Percentiles rank a stretch among this genome's conserved stretches.
Evolutionary conservation across 2,888 invertebrate species (phyloP).

Genomic region (Thereva nobilitata): DNA sequence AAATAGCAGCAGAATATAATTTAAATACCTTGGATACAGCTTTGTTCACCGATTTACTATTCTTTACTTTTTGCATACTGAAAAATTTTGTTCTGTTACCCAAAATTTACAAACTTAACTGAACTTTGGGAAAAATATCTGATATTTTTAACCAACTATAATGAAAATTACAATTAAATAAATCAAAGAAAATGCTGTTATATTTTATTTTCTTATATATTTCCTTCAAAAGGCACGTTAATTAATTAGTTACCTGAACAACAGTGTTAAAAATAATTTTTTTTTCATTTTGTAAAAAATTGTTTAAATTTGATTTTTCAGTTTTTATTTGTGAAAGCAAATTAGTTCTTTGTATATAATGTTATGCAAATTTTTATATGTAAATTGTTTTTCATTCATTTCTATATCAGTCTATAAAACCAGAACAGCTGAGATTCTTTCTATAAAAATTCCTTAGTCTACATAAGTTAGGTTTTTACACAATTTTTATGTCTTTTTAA

Average conservation of each 20-base stretch:
- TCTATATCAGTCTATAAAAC: conserved; percentile 47
- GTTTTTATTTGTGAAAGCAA: conserved; percentile 1
- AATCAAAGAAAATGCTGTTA: conserved; percentile 18
- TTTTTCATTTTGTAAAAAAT: conserved; percentile 3
- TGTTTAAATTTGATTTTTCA: not conserved
- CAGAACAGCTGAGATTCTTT: conserved; percentile 54
- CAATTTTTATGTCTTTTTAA: conserved; percentile 29
- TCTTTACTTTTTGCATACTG: no score
- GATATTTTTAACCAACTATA: not conserved
- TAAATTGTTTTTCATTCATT: conserved; percentile 27
- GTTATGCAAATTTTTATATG: conserved; percentile 25
- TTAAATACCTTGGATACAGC: no score
- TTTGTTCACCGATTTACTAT: no score
- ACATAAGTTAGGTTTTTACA: conserved; percentile 40
- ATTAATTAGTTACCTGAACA: conserved; percentile 31
- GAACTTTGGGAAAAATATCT: no score
- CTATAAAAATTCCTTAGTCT: conserved; percentile 47
- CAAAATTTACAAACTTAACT: no score
- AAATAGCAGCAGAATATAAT: no score
- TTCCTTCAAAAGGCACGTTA: conserved; percentile 29
- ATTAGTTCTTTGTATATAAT: conserved; percentile 8
- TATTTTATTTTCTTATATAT: conserved; percentile 20
- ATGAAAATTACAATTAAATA: conserved; percentile 11
- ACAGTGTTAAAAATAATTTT: conserved; percentile 19
- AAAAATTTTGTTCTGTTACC: no score